Evolutionary conservation across 2,888 invertebrate genomes (phyloP).

Genomic region (Chrysolina haemoptera): DNA sequence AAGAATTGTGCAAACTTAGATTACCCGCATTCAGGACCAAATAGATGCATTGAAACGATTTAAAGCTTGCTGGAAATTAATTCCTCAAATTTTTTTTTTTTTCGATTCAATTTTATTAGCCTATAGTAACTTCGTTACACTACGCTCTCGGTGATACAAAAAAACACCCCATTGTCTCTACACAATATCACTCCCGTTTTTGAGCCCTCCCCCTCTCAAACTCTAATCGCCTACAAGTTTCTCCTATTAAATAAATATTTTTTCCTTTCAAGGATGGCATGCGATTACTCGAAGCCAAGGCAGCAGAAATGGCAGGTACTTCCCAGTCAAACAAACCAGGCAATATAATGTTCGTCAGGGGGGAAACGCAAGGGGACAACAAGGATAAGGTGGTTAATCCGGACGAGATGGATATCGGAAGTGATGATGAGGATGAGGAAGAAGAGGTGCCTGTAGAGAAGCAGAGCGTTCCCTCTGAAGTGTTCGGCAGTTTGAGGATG

Average conservation of each 20-base stretch:
- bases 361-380: conserved; percentile 84
- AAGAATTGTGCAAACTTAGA: too few species aligned
- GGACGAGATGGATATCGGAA: conserved; percentile 90
- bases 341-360: conserved; percentile 89
- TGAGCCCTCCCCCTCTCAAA: too few species aligned
- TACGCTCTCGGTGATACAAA: too few species aligned
- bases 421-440: conserved; percentile 73
- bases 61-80: too few species aligned
- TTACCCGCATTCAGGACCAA: too few species aligned
- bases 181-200: too few species aligned
- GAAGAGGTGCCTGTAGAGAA: conserved; percentile 83
- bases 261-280: conserved; percentile 79
- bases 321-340: conserved; percentile 68
- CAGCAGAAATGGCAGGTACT: conserved; percentile 77
- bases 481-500: conserved; percentile 86
- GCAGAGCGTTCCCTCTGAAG: conserved; percentile 89
- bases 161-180: too few species aligned
- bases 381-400: conserved; percentile 85
- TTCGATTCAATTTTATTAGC: too few species aligned
- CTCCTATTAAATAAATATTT: background rate
- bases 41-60: too few species aligned
- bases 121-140: too few species aligned
- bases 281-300: conserved; percentile 89
- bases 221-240: too few species aligned
- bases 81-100: too few species aligned